Conservation (phyloP, 2,113 vertebrate species). For the Cervus canadensis region DNA sequence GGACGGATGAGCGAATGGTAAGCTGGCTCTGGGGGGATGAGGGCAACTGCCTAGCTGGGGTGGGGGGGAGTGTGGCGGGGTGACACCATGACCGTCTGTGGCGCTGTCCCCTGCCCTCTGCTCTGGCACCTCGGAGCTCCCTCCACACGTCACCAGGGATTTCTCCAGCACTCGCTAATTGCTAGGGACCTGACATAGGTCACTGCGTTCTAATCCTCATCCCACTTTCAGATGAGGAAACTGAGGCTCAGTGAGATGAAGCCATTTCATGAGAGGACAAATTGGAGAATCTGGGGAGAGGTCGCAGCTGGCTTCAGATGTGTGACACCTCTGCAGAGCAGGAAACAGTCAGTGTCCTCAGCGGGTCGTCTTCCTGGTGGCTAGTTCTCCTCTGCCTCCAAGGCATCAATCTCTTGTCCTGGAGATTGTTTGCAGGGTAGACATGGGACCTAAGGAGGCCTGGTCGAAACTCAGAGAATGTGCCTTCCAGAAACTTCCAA, state of each 20-base stretch:
- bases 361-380: not conserved
- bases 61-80: accelerated
- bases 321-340: not conserved
- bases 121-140: not conserved
- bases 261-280: not conserved
- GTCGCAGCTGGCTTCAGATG: not conserved
- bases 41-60: accelerated
- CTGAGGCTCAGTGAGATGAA: not conserved
- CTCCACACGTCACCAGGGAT: not conserved
- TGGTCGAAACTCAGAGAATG: not conserved
- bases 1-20: not conserved
- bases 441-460: not conserved
- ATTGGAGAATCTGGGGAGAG: not conserved
- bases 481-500: constrained; percentile 19
- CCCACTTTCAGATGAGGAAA: not conserved
- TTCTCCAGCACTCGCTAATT: not conserved
- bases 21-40: not conserved
- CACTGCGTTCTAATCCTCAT: not conserved
- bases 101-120: not conserved
- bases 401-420: not conserved
- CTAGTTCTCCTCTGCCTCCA: not conserved
- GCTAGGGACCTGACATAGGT: not conserved
- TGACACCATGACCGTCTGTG: not conserved
- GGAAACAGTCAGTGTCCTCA: not conserved
- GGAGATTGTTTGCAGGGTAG: not conserved